Conservation (phyloP, 2,888 invertebrate species). For the Diaperis boleti region DNA sequence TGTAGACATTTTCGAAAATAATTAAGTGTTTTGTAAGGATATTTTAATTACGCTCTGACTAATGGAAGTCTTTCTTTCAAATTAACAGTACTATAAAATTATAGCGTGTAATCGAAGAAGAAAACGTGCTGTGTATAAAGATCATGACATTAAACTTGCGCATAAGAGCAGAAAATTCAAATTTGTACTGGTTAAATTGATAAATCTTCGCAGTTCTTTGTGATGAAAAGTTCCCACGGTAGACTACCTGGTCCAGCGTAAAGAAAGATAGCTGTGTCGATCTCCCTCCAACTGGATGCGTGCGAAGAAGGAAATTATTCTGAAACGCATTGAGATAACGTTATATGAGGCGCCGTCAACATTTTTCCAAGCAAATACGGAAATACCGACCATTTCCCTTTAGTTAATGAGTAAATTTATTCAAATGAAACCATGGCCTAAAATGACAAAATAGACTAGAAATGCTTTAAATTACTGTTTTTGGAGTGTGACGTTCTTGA, state of each 20-base stretch:
- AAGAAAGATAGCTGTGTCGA: slow-evolving; percentile 1
- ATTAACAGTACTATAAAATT: background rate
- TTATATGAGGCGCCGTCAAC: slow-evolving; percentile 27
- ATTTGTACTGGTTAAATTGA: slow-evolving; percentile 43
- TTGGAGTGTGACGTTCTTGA: too few species aligned
- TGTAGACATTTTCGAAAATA: background rate
- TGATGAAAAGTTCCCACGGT: slow-evolving; percentile 51
- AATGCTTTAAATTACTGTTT: too few species aligned
- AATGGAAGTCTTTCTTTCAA: background rate
- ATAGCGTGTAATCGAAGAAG: background rate
- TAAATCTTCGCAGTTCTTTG: slow-evolving; percentile 53
- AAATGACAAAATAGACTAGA: too few species aligned
- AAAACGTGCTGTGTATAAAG: slow-evolving; percentile 4
- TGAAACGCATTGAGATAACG: slow-evolving; percentile 26
- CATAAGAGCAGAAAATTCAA: slow-evolving; percentile 28
- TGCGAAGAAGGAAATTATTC: slow-evolving; percentile 32
- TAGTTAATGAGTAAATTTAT: too few species aligned
- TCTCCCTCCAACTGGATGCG: slow-evolving; percentile 24
- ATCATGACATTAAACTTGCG: slow-evolving; percentile 19
- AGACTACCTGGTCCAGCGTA: slow-evolving; percentile 43
- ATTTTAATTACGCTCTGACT: background rate
- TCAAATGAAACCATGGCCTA: too few species aligned
- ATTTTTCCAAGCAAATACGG: too few species aligned
- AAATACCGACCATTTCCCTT: too few species aligned
- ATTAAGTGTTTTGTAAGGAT: background rate